These are phyloP conservation scores for Falco concolor DNA, from an alignment of 2,797 vertebrate genomes.

Conservation along the genomic window DNA sequence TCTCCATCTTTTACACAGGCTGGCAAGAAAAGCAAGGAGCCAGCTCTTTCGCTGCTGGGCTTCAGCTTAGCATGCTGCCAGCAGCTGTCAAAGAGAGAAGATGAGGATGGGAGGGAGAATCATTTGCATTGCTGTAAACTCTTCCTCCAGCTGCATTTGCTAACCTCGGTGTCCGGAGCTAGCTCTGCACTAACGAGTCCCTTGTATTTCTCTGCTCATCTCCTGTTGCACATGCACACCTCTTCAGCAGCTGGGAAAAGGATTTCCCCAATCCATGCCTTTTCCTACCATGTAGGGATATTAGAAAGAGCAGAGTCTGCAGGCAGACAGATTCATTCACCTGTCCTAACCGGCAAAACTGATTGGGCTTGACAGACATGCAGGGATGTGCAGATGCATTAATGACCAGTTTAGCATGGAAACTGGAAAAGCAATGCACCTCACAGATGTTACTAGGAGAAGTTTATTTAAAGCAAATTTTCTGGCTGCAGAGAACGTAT, in stretches of 20 bases:
- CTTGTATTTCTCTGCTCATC: neutral
- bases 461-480: slow-evolving; percentile 6
- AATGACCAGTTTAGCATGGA: slow-evolving; percentile 55
- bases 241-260: neutral
- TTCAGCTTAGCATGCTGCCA: slow-evolving; percentile 3
- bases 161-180: neutral
- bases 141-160: neutral
- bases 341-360: slow-evolving; percentile 26
- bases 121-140: slow-evolving; percentile 3
- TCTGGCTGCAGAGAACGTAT: neutral
- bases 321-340: slow-evolving; percentile 9
- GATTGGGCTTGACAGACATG: slow-evolving; percentile 42
- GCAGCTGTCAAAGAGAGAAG: slow-evolving; percentile 1
- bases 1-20: neutral
- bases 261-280: neutral
- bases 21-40: neutral
- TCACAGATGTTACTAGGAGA: neutral
- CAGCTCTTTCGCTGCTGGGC: neutral
- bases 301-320: neutral
- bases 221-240: neutral
- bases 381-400: slow-evolving; percentile 3
- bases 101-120: neutral
- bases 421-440: neutral
- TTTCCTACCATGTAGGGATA: neutral
- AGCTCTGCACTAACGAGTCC: neutral